A percentile compares a stretch with the other conserved stretches of the same genome.
Evolutionary conservation across 2,888 invertebrate genomes (phyloP).

Genomic region (Tachystola acroxantha): DNA sequence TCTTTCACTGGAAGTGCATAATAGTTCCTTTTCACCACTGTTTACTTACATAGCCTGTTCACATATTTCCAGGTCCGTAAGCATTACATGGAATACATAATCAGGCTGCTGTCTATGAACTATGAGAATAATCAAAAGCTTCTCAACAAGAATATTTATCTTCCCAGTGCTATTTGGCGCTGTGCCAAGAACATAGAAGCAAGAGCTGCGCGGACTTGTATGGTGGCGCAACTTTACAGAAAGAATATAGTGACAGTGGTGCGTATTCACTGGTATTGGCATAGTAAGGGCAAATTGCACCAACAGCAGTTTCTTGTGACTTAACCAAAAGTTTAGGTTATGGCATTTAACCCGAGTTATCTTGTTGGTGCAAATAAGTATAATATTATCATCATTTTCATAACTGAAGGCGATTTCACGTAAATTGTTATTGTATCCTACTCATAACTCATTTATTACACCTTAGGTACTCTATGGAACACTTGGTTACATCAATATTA

Average conservation of each 20-base stretch:
- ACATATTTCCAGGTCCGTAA: slow-evolving; percentile 47
- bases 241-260: slow-evolving; percentile 54
- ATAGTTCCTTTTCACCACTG: background rate
- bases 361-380: too few relatives aligned
- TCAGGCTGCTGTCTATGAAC: slow-evolving; percentile 55
- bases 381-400: too few relatives aligned
- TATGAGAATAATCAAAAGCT: slow-evolving; percentile 62
- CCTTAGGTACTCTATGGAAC: too few relatives aligned
- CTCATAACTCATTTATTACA: too few relatives aligned
- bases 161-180: slow-evolving; percentile 69
- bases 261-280: slow-evolving; percentile 14
- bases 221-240: slow-evolving; percentile 65
- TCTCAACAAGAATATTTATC: slow-evolving; percentile 54
- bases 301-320: background rate
- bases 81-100: slow-evolving; percentile 65
- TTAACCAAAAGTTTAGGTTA: too few relatives aligned
- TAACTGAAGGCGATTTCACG: too few relatives aligned
- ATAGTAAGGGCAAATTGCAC: background rate
- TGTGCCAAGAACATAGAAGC: slow-evolving; percentile 66
- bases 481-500: too few relatives aligned
- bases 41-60: background rate
- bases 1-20: background rate
- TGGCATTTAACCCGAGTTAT: too few relatives aligned
- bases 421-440: too few relatives aligned
- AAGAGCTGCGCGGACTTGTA: slow-evolving; percentile 59